These are phyloP conservation scores for Poeciliopsis prolifica DNA, from an alignment of 2,113 vertebrate genomes.

Conservation along the genomic window DNA sequence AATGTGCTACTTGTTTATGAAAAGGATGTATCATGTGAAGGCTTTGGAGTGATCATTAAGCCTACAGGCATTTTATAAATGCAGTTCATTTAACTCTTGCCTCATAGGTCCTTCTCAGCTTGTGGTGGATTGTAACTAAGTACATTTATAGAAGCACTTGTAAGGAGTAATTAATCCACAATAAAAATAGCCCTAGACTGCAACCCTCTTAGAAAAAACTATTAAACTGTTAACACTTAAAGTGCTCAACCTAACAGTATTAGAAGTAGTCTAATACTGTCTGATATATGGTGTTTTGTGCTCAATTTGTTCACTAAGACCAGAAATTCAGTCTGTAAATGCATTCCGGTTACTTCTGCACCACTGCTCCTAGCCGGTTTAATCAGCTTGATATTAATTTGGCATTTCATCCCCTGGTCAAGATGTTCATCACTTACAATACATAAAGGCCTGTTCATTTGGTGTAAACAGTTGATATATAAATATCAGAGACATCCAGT, in stretches of 20 bases:
- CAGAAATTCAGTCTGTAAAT: not conserved
- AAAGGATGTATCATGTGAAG: not conserved
- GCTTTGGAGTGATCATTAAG: constrained; percentile 18
- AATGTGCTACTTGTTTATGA: constrained; percentile 1
- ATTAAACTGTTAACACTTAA: not conserved
- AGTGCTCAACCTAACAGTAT: not conserved
- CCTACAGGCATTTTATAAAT: constrained; percentile 12
- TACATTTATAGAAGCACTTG: constrained; percentile 6
- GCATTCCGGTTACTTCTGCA: not conserved
- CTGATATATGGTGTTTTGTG: not conserved
- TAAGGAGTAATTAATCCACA: constrained; percentile 2
- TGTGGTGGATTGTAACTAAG: not conserved
- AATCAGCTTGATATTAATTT: constrained; percentile 6
- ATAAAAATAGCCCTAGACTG: constrained; percentile 1
- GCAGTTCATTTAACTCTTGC: constrained; percentile 24
- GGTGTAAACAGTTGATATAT: constrained; percentile 14
- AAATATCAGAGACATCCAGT: not conserved
- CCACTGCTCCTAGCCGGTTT: not conserved
- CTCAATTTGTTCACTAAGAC: not conserved
- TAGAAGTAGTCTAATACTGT: not conserved
- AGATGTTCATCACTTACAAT: not conserved
- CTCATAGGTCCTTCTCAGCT: constrained; percentile 3
- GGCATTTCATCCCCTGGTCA: not conserved
- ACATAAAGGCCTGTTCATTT: constrained; percentile 21
- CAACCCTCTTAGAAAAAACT: not conserved